A percentile compares a stretch with the other conserved stretches of the same genome.
phyloP scores from a whole-genome alignment of 2,113 vertebrate genomes.

The Thryonomys swinderianus region DNA sequence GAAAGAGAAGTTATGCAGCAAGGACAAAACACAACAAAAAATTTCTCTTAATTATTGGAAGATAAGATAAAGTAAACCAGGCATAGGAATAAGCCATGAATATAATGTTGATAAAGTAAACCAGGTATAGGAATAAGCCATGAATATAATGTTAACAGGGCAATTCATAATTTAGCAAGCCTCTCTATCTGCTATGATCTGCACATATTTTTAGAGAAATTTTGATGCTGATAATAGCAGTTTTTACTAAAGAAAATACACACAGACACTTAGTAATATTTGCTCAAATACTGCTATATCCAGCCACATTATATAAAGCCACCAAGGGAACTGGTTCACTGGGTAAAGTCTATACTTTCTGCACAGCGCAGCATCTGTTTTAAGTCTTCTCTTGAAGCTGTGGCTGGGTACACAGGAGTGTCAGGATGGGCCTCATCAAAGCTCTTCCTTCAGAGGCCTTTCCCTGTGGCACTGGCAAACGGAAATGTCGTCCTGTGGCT shows the following conservation, averaged over 20 bases:
- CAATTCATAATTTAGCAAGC: background rate
- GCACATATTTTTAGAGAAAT: background rate
- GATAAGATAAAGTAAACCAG: background rate
- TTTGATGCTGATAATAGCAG: background rate
- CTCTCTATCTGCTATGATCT: background rate
- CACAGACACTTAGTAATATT: background rate
- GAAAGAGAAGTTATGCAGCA: background rate
- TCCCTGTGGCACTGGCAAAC: conserved; percentile 87
- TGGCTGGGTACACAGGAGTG: background rate
- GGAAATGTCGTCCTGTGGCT: conserved; percentile 88
- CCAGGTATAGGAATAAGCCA: background rate
- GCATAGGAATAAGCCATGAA: background rate
- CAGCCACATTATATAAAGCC: conserved; percentile 43
- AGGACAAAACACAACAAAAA: background rate
- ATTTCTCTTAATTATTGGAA: background rate
- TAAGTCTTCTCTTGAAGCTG: conserved; percentile 58
- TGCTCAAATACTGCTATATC: background rate
- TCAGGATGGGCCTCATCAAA: conserved; percentile 76
- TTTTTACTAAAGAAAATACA: conserved; percentile 20
- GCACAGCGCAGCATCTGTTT: conserved; percentile 69
- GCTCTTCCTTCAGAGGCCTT: conserved; percentile 83
- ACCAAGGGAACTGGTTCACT: conserved; percentile 47
- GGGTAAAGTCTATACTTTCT: conserved; percentile 34
- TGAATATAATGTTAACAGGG: background rate
- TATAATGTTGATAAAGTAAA: background rate